Conservation (phyloP, 2,797 vertebrate species). For the Crax fasciolata region DNA sequence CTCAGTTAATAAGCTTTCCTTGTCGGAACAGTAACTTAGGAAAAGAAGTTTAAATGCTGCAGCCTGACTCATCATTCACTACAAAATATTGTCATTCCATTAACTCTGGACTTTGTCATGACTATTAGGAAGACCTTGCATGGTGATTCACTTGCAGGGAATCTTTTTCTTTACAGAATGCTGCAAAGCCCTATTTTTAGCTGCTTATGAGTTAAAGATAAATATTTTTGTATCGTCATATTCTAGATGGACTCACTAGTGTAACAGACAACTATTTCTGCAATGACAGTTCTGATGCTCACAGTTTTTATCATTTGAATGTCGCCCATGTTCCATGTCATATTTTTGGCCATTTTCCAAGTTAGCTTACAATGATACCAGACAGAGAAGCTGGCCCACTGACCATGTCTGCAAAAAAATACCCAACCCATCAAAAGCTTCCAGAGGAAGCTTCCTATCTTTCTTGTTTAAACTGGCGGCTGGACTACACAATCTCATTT, state of each 20-base stretch:
- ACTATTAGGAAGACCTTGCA: not conserved
- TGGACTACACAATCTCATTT: not conserved
- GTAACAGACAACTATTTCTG: not conserved
- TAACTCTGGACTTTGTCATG: not conserved
- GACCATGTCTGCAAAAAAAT: not conserved
- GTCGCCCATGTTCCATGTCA: not conserved
- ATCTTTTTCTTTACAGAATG: not conserved
- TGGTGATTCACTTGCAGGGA: not conserved
- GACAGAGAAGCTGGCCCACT: not conserved
- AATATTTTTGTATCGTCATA: not conserved
- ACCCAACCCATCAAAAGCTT: not conserved
- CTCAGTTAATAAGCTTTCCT: not conserved
- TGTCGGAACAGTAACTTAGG: not conserved
- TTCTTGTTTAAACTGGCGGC: not conserved
- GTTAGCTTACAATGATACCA: not conserved
- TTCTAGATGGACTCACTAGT: not conserved
- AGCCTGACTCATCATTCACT: not conserved
- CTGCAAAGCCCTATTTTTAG: not conserved
- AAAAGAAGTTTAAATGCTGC: not conserved
- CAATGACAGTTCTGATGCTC: not conserved
- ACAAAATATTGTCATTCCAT: not conserved
- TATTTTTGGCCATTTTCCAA: not conserved
- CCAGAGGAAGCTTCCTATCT: not conserved
- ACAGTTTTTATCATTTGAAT: not conserved
- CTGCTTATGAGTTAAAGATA: not conserved